phyloP scores from a whole-genome alignment of 1,140 invertebrate genomes.

The Trichogramma pretiosum region DNA sequence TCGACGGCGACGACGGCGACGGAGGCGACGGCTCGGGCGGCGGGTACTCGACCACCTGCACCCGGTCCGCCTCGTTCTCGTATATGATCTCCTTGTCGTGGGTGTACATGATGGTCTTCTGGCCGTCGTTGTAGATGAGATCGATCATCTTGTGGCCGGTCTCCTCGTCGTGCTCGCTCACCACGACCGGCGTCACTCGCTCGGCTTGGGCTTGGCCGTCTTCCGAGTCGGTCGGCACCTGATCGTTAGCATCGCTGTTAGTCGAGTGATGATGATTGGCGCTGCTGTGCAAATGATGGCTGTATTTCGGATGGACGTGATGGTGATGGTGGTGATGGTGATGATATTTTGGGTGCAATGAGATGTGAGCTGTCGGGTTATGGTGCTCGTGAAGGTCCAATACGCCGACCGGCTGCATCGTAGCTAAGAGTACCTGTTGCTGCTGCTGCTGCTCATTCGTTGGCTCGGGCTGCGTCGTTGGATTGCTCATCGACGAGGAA shows the following conservation, averaged over 20 bases:
- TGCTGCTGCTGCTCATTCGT: too few relatives aligned
- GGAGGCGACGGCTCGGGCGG: conserved; percentile 49
- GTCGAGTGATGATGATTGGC: conserved; percentile 24
- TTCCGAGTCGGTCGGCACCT: too few relatives aligned
- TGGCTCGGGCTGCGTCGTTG: conserved; percentile 42
- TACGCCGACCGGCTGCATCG: conserved; percentile 65
- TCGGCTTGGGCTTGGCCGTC: conserved; percentile 1
- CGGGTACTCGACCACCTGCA: conserved; percentile 43
- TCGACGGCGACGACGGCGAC: conserved; percentile 36
- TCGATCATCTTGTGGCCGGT: conserved; percentile 63
- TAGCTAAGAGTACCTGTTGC: conserved; percentile 61
- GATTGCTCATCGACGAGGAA: conserved; percentile 41
- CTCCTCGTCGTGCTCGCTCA: conserved; percentile 49
- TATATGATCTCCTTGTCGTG: conserved; percentile 46
- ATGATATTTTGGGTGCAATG: conserved; percentile 49
- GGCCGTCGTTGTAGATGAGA: conserved; percentile 71
- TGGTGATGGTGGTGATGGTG: conserved; percentile 34
- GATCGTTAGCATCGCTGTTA: not conserved
- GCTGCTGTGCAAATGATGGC: conserved; percentile 33
- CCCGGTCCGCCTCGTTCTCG: conserved; percentile 41
- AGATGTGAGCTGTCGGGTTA: conserved; percentile 43
- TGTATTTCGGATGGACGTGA: conserved; percentile 33
- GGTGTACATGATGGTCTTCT: conserved; percentile 72
- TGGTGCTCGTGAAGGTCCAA: conserved; percentile 55
- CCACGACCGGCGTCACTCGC: conserved; percentile 51